Conservation (phyloP, 1,140 invertebrate species). For the Telenomus remus region DNA sequence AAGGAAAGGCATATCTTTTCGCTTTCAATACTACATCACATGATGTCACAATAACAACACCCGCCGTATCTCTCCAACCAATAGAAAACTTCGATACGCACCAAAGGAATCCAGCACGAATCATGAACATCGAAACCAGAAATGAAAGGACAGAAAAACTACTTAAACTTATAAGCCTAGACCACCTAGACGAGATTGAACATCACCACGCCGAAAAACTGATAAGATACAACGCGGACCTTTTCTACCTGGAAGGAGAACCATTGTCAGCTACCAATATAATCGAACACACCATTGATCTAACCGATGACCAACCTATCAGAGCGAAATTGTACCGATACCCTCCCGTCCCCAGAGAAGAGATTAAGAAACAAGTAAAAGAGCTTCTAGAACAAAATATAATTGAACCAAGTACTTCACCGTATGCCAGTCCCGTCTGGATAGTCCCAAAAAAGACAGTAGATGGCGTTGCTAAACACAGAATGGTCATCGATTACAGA, state of each 20-base stretch:
- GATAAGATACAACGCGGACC: not conserved
- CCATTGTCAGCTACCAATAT: not conserved
- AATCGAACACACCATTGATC: slow-evolving; percentile 4
- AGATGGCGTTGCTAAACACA: too few species aligned
- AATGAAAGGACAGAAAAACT: not conserved
- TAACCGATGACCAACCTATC: not conserved
- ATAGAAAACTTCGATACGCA: too few species aligned
- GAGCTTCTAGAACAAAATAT: not conserved
- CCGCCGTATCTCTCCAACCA: not conserved
- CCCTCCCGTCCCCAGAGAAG: too few species aligned
- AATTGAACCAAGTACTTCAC: too few species aligned
- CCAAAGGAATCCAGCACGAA: not conserved
- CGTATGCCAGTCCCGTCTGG: too few species aligned
- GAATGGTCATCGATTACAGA: too few species aligned
- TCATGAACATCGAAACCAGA: not conserved
- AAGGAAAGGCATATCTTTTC: too few species aligned
- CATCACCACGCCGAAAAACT: not conserved
- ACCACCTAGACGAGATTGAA: not conserved
- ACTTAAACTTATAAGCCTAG: not conserved
- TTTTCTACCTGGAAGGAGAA: not conserved
- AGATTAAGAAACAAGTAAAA: not conserved
- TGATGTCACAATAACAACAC: too few species aligned
- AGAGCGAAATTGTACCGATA: too few species aligned
- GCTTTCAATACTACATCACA: too few species aligned
- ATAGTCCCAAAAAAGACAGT: too few species aligned